Percentiles rank a stretch among this genome's conserved stretches.
Conservation (phyloP, 2,888 invertebrate species). For the Eilema sororculum region DNA sequence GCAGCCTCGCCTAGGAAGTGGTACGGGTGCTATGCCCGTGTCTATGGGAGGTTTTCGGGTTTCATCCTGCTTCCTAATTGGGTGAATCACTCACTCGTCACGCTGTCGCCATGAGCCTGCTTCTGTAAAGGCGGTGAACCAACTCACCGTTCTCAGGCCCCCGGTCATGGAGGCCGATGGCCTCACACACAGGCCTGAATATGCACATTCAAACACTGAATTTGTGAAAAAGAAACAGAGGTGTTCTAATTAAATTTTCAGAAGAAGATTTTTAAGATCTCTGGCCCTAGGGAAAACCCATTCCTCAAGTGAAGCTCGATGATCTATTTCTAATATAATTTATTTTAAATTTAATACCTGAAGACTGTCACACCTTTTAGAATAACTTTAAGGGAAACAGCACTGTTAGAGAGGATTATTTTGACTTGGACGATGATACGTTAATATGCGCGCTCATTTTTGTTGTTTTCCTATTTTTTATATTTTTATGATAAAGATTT, state of each 20-base stretch:
- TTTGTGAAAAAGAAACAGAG: slow-evolving; percentile 24
- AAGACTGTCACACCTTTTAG: slow-evolving; percentile 22
- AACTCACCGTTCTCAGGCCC: too few species aligned
- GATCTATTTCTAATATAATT: slow-evolving; percentile 28
- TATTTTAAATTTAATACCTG: slow-evolving; percentile 25
- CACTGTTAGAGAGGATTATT: slow-evolving; percentile 10
- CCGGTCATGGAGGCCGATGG: too few species aligned
- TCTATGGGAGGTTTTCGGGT: too few species aligned
- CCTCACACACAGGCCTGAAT: slow-evolving; percentile 22
- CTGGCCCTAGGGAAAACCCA: slow-evolving; percentile 28
- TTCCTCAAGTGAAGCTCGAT: slow-evolving; percentile 27
- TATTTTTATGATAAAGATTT: slow-evolving; percentile 3
- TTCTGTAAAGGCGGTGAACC: too few species aligned
- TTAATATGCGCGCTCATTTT: slow-evolving; percentile 10
- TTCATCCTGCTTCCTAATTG: too few species aligned
- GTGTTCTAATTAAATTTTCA: slow-evolving; percentile 16
- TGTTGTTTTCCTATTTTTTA: slow-evolving; percentile 13
- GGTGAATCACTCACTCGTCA: too few species aligned
- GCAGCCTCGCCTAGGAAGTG: too few species aligned
- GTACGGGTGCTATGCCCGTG: too few species aligned
- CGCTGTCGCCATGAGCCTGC: too few species aligned
- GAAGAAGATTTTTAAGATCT: slow-evolving; percentile 25
- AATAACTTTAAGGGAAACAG: slow-evolving; percentile 13
- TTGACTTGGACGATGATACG: slow-evolving; percentile 7
- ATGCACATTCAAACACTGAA: slow-evolving; percentile 22